Percentiles rank a stretch among this genome's conserved stretches.
phyloP scores from a whole-genome alignment of 2,113 vertebrate species.

The Pangasianodon gigas region DNA sequence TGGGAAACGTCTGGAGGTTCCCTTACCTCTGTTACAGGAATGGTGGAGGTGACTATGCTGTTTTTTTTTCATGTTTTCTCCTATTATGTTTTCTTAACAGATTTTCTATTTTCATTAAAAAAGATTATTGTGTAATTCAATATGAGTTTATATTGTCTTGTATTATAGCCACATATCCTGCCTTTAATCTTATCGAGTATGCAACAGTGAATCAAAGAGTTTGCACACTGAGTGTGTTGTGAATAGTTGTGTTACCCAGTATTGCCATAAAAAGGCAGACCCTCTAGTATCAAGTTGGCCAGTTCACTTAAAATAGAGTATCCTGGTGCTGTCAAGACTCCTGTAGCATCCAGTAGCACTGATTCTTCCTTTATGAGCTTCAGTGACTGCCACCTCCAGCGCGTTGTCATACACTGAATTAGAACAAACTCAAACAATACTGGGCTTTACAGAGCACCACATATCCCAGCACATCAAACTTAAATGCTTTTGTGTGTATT shows the following conservation, averaged over 20 bases:
- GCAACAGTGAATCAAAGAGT: not conserved
- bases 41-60: constrained; percentile 84
- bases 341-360: constrained; percentile 1
- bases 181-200: not conserved
- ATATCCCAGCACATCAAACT: not conserved
- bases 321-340: constrained; percentile 14
- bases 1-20: constrained; percentile 98
- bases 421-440: constrained; percentile 34
- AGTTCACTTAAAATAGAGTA: constrained; percentile 33
- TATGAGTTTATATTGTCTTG: not conserved
- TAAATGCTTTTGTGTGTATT: not conserved
- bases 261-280: constrained; percentile 24
- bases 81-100: not conserved
- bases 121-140: not conserved
- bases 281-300: not conserved
- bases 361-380: constrained; percentile 1
- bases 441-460: not conserved
- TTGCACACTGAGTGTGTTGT: not conserved
- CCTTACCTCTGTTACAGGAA: constrained; percentile 99
- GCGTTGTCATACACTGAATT: not conserved
- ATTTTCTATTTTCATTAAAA: not conserved
- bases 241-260: not conserved
- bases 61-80: not conserved
- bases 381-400: not conserved
- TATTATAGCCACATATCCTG: not conserved